These are phyloP conservation scores for Pyrgilauda ruficollis DNA, from an alignment of 2,113 vertebrate genomes.

Conservation along the genomic window DNA sequence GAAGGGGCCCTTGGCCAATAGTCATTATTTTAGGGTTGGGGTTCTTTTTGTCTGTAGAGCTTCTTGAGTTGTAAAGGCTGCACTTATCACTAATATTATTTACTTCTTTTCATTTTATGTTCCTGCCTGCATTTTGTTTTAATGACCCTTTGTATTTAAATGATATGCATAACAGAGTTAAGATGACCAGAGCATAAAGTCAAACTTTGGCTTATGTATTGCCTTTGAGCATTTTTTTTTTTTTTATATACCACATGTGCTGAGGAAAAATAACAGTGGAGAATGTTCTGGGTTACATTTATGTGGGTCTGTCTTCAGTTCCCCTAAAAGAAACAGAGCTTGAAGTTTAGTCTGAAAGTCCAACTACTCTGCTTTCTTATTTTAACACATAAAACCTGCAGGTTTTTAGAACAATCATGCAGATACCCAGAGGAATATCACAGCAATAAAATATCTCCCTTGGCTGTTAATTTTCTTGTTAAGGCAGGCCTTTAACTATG, in stretches of 20 bases:
- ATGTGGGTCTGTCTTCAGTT: background rate
- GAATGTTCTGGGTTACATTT: background rate
- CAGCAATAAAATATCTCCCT: background rate
- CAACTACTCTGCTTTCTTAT: background rate
- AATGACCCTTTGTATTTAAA: background rate
- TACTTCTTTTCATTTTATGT: background rate
- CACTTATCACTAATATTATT: background rate
- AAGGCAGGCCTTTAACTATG: background rate
- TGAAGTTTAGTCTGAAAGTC: background rate
- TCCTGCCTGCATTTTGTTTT: background rate
- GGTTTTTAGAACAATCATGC: background rate
- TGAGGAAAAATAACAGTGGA: background rate
- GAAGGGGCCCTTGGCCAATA: background rate
- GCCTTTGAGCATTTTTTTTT: background rate
- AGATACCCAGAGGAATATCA: background rate
- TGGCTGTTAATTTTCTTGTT: slow-evolving; percentile 1
- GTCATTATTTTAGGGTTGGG: background rate
- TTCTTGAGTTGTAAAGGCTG: background rate
- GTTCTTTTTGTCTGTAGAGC: rapidly evolving
- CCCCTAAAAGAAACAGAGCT: background rate
- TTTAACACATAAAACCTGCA: background rate
- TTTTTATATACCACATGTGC: background rate
- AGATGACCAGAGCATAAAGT: background rate
- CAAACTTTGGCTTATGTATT: background rate
- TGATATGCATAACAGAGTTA: background rate